phyloP scores from a whole-genome alignment of 1,140 invertebrate genomes.

The Euglossa dilemma region DNA sequence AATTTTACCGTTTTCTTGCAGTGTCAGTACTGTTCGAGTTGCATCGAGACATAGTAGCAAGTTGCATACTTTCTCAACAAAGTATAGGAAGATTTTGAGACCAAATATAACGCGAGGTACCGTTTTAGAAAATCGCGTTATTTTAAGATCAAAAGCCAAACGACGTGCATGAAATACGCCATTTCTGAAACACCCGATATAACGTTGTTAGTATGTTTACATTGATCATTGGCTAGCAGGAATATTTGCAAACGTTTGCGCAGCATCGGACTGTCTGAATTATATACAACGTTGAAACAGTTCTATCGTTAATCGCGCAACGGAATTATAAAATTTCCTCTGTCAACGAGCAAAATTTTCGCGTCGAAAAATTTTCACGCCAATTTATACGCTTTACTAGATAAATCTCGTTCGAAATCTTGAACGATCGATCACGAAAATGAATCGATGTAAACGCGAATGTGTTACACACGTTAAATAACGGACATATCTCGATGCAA shows the following conservation, averaged over 20 bases:
- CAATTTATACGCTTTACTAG: no score
- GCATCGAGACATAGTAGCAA: no score
- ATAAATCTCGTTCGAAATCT: no score
- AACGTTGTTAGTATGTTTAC: slow-evolving; percentile 13
- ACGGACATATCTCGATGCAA: background rate
- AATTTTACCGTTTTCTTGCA: no score
- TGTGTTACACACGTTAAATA: no score
- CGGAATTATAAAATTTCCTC: no score
- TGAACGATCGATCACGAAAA: no score
- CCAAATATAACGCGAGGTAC: background rate
- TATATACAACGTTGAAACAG: background rate
- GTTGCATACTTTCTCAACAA: background rate
- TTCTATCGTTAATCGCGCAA: background rate
- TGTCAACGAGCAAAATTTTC: background rate
- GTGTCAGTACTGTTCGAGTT: no score
- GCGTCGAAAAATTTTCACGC: background rate
- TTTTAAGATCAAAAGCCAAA: background rate
- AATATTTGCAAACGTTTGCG: background rate
- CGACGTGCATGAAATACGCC: slow-evolving; percentile 2
- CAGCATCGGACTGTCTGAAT: no score
- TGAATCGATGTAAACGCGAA: no score
- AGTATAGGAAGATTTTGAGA: background rate
- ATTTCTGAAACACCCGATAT: slow-evolving; percentile 30
- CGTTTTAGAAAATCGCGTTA: slow-evolving; percentile 33
- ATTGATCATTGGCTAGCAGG: background rate